phyloP scores from a whole-genome alignment of 2,888 invertebrate species.

The Neoascia interrupta region DNA sequence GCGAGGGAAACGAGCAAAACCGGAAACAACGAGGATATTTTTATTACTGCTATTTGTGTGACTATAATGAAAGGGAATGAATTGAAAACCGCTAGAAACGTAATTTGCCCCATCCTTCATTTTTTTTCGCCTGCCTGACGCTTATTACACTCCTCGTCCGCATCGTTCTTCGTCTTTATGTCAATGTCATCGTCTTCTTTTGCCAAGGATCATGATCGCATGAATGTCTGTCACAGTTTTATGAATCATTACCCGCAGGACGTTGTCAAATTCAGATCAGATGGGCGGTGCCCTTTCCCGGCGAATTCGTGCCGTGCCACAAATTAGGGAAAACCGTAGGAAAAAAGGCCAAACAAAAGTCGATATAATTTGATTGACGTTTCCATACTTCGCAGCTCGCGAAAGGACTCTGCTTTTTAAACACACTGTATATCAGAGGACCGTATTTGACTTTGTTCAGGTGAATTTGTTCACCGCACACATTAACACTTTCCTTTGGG shows the following conservation, averaged over 20 bases:
- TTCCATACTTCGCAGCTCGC: conserved; percentile 2
- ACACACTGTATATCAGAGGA: too few relatives aligned
- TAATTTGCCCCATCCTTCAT: conserved; percentile 1
- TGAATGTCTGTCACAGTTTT: conserved; percentile 66
- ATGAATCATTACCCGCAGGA: conserved; percentile 62
- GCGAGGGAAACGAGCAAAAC: conserved; percentile 52
- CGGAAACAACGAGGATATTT: conserved; percentile 64
- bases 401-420: too few relatives aligned
- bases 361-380: conserved; percentile 43
- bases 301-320: neutral
- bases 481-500: conserved; percentile 6
- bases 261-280: conserved; percentile 57
- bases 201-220: conserved; percentile 56
- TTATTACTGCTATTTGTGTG: conserved; percentile 61
- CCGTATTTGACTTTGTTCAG: conserved; percentile 17
- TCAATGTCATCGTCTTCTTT: conserved; percentile 17
- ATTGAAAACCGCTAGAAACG: conserved; percentile 56
- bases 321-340: neutral
- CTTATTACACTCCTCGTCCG: neutral
- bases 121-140: too few relatives aligned
- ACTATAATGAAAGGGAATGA: conserved; percentile 56
- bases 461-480: neutral
- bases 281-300: conserved; percentile 20
- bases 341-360: conserved; percentile 24
- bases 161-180: neutral